phyloP scores from a whole-genome alignment of 2,888 invertebrate species.

The Harpalus rufipes region DNA sequence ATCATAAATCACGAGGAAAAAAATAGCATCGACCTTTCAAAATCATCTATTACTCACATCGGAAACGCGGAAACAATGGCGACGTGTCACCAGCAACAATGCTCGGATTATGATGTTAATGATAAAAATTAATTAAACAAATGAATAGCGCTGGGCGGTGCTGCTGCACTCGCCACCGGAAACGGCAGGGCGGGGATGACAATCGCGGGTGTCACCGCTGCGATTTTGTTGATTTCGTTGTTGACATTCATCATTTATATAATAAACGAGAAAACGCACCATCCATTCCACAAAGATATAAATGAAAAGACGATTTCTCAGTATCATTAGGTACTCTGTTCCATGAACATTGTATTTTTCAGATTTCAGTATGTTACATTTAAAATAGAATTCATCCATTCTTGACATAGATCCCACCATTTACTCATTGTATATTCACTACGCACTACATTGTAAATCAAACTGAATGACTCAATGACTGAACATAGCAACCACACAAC shows the following conservation, averaged over 20 bases:
- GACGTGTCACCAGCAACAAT: constrained; percentile 57
- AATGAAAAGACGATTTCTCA: not conserved
- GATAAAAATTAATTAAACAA: constrained; percentile 66
- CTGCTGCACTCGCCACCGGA: not conserved
- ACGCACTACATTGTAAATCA: no score
- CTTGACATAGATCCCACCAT: no score
- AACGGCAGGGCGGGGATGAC: constrained; percentile 7
- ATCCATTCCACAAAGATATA: not conserved
- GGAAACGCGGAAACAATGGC: constrained; percentile 53
- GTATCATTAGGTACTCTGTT: not conserved
- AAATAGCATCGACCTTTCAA: constrained; percentile 58
- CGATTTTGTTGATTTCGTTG: constrained; percentile 48
- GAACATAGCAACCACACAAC: not conserved
- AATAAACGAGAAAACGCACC: not conserved
- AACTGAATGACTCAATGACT: constrained; percentile 12
- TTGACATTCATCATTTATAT: constrained; percentile 43
- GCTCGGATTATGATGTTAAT: constrained; percentile 61
- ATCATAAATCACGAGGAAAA: constrained; percentile 61
- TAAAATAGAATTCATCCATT: no score
- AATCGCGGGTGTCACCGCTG: constrained; percentile 33
- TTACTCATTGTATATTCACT: no score
- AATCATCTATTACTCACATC: constrained; percentile 62
- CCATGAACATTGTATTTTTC: no score
- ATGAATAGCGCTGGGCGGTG: constrained; percentile 47
- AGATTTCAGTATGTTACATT: no score